A percentile compares a stretch with the other conserved stretches of the same genome.
These are phyloP conservation scores for Corythornis vintsioides DNA, from an alignment of 2,113 vertebrate species.

Conservation along the genomic window DNA sequence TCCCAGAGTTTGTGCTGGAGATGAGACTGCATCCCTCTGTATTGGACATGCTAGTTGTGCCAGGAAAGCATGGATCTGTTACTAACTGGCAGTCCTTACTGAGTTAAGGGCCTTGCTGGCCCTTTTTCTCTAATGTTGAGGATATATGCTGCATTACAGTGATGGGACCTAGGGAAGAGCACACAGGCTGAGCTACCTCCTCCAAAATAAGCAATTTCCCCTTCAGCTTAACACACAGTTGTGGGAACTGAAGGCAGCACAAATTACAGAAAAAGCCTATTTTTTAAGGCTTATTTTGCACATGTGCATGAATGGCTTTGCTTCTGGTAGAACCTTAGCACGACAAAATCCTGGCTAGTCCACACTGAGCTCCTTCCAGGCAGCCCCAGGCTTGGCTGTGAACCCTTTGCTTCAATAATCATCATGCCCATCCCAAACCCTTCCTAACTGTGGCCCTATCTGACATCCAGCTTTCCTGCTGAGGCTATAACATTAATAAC, in stretches of 20 bases:
- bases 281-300: neutral
- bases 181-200: neutral
- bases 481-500: neutral
- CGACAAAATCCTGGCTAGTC: neutral
- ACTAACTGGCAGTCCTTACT: fast-evolving
- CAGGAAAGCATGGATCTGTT: neutral
- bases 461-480: neutral
- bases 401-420: neutral
- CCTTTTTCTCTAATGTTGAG: neutral
- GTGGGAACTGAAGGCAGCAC: neutral
- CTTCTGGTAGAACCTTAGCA: neutral
- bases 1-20: neutral
- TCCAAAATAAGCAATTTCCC: neutral
- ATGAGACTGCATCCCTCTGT: neutral
- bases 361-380: fast-evolving
- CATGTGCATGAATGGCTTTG: neutral
- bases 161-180: neutral
- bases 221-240: neutral
- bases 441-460: neutral
- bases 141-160: neutral
- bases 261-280: neutral
- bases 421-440: neutral
- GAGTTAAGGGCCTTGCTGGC: neutral
- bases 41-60: neutral
- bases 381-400: neutral